Evolutionary conservation across 2,113 vertebrate species (phyloP).

Genomic region (Alosa alosa): DNA sequence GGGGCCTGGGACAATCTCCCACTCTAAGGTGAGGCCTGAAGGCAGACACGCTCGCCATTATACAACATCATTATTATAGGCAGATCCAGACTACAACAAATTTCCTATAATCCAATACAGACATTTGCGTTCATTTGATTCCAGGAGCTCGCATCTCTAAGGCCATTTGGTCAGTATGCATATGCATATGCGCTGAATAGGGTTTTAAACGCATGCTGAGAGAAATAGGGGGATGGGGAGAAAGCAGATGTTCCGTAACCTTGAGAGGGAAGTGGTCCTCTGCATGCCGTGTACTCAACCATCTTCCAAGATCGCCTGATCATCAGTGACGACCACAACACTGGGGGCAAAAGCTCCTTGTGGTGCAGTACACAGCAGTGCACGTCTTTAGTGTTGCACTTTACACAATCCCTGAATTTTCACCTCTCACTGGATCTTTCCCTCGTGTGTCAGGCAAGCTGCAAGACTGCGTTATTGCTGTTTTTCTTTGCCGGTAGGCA

Average conservation of each 20-base stretch:
- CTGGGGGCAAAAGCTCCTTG: neutral
- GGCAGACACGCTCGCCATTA: conserved; percentile 1
- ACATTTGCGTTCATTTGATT: neutral
- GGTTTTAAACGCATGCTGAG: neutral
- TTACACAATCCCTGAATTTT: conserved; percentile 34
- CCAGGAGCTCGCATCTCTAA: neutral
- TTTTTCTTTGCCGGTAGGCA: conserved; percentile 56
- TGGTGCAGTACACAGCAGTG: neutral
- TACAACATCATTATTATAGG: neutral
- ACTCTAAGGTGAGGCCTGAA: conserved; percentile 24
- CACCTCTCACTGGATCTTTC: neutral
- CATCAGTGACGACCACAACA: neutral
- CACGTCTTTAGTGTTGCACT: neutral
- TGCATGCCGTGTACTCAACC: neutral
- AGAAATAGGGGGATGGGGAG: neutral
- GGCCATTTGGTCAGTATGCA: neutral
- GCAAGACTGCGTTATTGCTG: conserved; percentile 34
- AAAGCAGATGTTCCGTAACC: conserved; percentile 15
- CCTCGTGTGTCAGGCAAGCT: conserved; percentile 12
- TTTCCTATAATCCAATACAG: neutral
- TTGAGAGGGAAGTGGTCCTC: neutral
- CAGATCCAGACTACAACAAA: neutral
- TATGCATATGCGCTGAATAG: conserved; percentile 10
- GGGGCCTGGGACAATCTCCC: neutral
- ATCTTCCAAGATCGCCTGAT: neutral